These are phyloP conservation scores for Tetrax tetrax DNA, from an alignment of 2,113 vertebrate species.

Conservation along the genomic window DNA sequence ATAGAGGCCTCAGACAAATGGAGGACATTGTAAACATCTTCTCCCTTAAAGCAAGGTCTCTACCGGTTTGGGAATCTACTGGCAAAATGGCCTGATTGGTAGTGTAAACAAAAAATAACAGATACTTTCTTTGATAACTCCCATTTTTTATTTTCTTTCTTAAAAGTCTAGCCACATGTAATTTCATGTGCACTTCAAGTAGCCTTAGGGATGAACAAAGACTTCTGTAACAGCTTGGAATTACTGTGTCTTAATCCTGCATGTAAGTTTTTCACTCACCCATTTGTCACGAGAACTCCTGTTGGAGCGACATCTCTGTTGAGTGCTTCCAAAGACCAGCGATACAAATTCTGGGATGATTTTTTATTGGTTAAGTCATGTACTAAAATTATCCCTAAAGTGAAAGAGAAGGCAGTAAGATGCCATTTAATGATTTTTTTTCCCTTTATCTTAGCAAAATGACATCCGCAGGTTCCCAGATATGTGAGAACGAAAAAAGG, in stretches of 20 bases:
- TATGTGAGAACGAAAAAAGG: background rate
- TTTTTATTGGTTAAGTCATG: conserved; percentile 99
- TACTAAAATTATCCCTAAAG: conserved; percentile 93
- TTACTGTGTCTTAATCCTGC: background rate
- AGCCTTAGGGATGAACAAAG: background rate
- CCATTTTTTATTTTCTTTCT: background rate
- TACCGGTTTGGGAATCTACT: background rate
- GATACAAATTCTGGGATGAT: conserved; percentile 96
- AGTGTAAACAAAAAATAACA: background rate
- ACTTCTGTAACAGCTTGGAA: background rate
- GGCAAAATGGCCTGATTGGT: fast-evolving
- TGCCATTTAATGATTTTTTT: background rate
- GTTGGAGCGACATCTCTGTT: conserved; percentile 91
- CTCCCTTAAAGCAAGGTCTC: background rate
- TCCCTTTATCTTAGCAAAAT: background rate
- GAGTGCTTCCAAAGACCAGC: conserved; percentile 93
- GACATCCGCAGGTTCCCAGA: background rate
- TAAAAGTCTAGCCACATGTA: background rate
- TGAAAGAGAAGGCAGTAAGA: conserved; percentile 10
- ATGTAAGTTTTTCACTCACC: conserved; percentile 72
- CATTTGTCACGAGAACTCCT: conserved; percentile 94
- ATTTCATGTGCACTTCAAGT: background rate
- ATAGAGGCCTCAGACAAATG: background rate
- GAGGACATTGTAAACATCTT: background rate
- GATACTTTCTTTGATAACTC: background rate